These are phyloP conservation scores for Paraescarpia echinospica DNA, from an alignment of 1,140 invertebrate species.

Conservation along the genomic window DNA sequence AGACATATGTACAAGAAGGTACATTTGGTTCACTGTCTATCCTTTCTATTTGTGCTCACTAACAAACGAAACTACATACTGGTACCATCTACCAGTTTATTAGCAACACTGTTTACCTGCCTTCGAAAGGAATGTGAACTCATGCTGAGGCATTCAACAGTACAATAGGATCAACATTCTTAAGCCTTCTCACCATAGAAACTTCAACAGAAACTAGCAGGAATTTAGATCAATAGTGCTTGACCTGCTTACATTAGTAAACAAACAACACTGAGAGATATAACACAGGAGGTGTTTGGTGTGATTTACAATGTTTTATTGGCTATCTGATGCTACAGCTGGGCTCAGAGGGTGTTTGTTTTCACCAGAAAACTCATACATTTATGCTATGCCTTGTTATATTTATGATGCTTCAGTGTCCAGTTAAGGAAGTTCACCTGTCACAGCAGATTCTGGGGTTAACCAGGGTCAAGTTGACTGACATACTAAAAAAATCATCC, in stretches of 20 bases:
- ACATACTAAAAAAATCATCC: background rate
- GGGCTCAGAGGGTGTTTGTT: background rate
- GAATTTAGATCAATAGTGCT: background rate
- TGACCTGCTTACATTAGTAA: background rate
- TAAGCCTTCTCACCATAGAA: background rate
- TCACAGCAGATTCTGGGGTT: background rate
- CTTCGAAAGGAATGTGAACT: background rate
- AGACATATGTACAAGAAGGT: background rate
- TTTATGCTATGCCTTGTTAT: background rate
- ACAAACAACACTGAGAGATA: background rate
- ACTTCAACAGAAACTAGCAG: background rate
- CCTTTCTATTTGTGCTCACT: background rate
- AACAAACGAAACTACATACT: background rate
- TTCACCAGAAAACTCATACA: background rate
- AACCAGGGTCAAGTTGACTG: background rate
- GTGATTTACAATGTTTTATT: background rate
- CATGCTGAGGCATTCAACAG: background rate
- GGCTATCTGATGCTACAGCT: background rate
- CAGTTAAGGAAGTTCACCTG: background rate
- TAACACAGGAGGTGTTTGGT: background rate
- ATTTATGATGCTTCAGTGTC: background rate
- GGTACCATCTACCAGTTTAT: background rate
- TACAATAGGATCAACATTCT: background rate
- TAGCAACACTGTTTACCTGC: background rate
- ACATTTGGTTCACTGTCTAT: background rate